Conservation (phyloP, 2,113 vertebrate species). For the Gracilinanus agilis region DNA sequence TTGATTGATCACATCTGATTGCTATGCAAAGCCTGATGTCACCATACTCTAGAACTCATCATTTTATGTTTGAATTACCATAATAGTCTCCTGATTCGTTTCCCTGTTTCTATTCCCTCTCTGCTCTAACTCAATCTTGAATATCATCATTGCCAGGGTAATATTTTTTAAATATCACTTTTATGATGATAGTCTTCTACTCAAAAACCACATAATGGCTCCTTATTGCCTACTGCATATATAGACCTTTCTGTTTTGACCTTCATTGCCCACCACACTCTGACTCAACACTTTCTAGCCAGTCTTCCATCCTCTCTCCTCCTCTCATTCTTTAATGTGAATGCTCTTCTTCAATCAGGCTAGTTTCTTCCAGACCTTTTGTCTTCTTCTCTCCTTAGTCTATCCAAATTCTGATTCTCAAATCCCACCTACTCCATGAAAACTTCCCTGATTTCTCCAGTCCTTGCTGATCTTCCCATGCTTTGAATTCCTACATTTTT, state of each 20-base stretch:
- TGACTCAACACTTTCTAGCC: neutral
- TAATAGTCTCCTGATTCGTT: neutral
- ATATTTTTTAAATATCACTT: neutral
- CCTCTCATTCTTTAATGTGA: neutral
- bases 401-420: neutral
- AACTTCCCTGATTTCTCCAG: neutral
- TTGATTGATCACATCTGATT: constrained; percentile 30
- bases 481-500: neutral
- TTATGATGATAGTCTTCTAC: neutral
- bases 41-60: constrained; percentile 23
- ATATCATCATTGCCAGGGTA: neutral
- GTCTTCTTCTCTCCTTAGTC: neutral
- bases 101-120: constrained; percentile 19
- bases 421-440: constrained; percentile 3
- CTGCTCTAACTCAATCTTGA: neutral
- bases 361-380: constrained; percentile 17
- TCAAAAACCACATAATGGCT: constrained; percentile 1
- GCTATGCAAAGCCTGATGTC: neutral
- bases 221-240: neutral
- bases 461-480: neutral
- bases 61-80: constrained; percentile 10
- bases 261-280: constrained; percentile 40
- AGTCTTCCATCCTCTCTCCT: neutral
- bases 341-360: constrained; percentile 26
- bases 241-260: neutral